These are phyloP conservation scores for Exephanes ischioxanthus DNA, from an alignment of 2,888 invertebrate genomes.

Conservation along the genomic window DNA sequence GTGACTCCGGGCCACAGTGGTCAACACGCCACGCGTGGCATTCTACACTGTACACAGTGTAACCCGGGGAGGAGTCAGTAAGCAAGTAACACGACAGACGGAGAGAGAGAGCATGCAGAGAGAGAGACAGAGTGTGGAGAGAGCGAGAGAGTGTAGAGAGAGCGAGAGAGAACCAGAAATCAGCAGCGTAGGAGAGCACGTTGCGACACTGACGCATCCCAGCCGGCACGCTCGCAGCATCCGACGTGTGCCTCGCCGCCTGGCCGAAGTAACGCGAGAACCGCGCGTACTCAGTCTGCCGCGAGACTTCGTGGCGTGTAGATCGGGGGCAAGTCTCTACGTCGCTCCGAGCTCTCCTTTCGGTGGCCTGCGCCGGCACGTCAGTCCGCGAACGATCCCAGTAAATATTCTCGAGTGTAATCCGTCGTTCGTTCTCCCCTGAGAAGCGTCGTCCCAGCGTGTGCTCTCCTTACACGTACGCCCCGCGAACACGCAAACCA, in stretches of 20 bases:
- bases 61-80: slow-evolving; percentile 10
- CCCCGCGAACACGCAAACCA: no score
- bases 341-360: slow-evolving; percentile 21
- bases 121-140: no score
- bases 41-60: slow-evolving; percentile 5
- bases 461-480: not conserved
- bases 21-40: slow-evolving; percentile 4
- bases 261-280: slow-evolving; percentile 48
- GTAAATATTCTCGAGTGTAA: not conserved
- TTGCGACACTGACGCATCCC: slow-evolving; percentile 72
- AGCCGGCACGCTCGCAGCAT: slow-evolving; percentile 68
- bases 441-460: not conserved
- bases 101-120: not conserved
- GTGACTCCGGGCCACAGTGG: not conserved
- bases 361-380: slow-evolving; percentile 32
- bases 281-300: slow-evolving; percentile 70
- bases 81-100: not conserved
- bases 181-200: slow-evolving; percentile 60
- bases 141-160: slow-evolving; percentile 1
- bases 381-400: slow-evolving; percentile 36
- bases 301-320: slow-evolving; percentile 71
- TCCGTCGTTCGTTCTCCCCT: not conserved
- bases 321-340: slow-evolving; percentile 42
- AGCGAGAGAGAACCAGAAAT: slow-evolving; percentile 13
- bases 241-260: slow-evolving; percentile 55